Evolutionary conservation across 2,888 invertebrate genomes (phyloP), one percentile per base, ranked within the genome.

Genomic region (Dasysyrphus albostriatus): DNA sequence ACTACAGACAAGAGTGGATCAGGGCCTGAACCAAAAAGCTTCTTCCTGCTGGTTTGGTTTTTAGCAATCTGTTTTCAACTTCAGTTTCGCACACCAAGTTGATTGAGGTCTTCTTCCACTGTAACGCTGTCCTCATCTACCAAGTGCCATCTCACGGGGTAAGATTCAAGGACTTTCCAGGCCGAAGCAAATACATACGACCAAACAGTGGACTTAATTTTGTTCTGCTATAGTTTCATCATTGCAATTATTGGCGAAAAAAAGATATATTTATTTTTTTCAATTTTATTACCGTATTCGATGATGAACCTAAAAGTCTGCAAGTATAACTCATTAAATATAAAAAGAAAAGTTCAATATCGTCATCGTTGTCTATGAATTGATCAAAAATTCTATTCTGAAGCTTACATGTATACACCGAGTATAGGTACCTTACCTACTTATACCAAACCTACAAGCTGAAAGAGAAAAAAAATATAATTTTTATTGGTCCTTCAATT

Each of bases 201-300:
- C 44, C 2, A 6, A 44, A 44, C 2, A 7, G 44, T 2, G n/a
- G 7, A 44, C 6, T 44, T 16, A 47, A 16, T 47, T 16, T 16
- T 47, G 8, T 47, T 0, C 16, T 16, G 2, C n/a, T 44, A 2
- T 44, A n/a, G 44, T 47, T 47, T 16, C 47, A 47, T 8, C 3
- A 24, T 24, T 1, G 8, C 16, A 12, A 12, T 39, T 16, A 32
- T 9, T 56, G 9, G 0, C n/a, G 32, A 56, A 56, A 56, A 56
- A 9, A 47, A 16, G 16, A n/a, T 9, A 56, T 5, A 56, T 34
- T 44, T 44, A 7, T n/a, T n/a, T 44, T n/a, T 44, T 44, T 44
- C 44, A 56, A 32, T 54, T 34, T 56, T 56, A 56, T 56, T 7
- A 19, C n/a, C 1, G 16, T 32, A 56, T n/a, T n/a, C 56, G 54